A percentile compares a stretch with the other conserved stretches of the same genome.
Evolutionary conservation across 1,140 invertebrate genomes (phyloP).

Genomic region (Caligus rogercresseyi): DNA sequence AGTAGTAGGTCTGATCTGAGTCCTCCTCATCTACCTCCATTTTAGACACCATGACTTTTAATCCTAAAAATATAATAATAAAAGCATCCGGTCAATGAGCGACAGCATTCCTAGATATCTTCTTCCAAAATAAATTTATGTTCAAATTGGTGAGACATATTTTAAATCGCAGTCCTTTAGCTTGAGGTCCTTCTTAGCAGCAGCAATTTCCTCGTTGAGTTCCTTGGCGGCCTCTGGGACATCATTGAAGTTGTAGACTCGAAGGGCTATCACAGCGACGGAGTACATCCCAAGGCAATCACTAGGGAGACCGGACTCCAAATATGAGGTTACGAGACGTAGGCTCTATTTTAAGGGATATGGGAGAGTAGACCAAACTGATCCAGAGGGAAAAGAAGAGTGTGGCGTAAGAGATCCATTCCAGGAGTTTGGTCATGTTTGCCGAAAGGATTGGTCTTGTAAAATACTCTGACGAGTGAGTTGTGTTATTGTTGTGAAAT

Average conservation of each 20-base stretch:
- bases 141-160: no score
- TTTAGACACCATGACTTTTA: background rate
- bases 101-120: no score
- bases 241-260: conserved; percentile 12
- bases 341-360: background rate
- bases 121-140: no score
- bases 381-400: background rate
- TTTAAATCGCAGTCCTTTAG: conserved; percentile 5
- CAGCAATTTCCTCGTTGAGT: conserved; percentile 2
- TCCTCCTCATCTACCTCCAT: background rate
- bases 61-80: no score
- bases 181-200: conserved; percentile 2
- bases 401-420: background rate
- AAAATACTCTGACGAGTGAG: no score
- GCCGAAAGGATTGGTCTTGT: no score
- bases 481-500: no score
- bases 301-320: background rate
- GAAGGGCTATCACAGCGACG: conserved; percentile 1
- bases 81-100: no score
- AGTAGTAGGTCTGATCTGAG: background rate
- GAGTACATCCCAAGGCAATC: conserved; percentile 1
- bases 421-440: conserved; percentile 16
- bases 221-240: conserved; percentile 6
- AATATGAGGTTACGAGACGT: background rate
- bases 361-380: background rate